Evolutionary conservation across 2,113 vertebrate genomes (phyloP).

Genomic region (Gopherus flavomarginatus): DNA sequence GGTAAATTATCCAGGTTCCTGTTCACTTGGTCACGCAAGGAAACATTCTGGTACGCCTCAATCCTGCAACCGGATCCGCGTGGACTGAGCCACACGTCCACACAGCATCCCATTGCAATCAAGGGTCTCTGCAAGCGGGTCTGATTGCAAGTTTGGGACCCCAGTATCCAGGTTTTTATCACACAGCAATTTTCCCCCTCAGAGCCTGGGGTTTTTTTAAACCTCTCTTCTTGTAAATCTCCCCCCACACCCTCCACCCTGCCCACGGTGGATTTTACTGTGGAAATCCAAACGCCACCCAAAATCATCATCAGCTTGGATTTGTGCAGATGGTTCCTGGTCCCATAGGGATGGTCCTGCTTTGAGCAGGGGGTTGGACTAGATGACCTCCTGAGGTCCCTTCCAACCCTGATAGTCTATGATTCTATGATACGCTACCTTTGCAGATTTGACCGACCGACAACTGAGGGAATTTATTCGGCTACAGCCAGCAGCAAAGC

Average conservation of each 20-base stretch:
- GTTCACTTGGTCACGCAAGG: background rate
- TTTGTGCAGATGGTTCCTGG: background rate
- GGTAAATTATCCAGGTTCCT: background rate
- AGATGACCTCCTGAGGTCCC: too few relatives aligned
- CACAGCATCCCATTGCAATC: background rate
- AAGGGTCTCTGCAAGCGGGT: background rate
- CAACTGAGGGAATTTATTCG: too few relatives aligned
- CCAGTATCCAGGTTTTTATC: background rate
- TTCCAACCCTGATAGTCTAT: too few relatives aligned
- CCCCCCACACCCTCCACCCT: too few relatives aligned
- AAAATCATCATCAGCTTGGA: background rate
- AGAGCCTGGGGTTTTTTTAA: background rate
- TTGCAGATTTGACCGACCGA: background rate
- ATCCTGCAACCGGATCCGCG: background rate
- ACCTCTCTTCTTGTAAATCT: background rate
- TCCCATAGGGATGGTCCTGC: background rate
- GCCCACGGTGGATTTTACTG: background rate
- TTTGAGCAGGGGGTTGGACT: too few relatives aligned
- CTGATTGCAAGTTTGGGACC: background rate
- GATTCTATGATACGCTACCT: background rate
- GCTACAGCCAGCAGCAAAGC: background rate
- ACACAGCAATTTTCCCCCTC: background rate
- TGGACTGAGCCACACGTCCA: accelerated
- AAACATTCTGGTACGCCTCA: background rate
- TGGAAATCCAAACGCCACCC: background rate